Evolutionary conservation across 92 coral and sea anemone genomes (phyloP).

Genomic region (Palythoa grandis): DNA sequence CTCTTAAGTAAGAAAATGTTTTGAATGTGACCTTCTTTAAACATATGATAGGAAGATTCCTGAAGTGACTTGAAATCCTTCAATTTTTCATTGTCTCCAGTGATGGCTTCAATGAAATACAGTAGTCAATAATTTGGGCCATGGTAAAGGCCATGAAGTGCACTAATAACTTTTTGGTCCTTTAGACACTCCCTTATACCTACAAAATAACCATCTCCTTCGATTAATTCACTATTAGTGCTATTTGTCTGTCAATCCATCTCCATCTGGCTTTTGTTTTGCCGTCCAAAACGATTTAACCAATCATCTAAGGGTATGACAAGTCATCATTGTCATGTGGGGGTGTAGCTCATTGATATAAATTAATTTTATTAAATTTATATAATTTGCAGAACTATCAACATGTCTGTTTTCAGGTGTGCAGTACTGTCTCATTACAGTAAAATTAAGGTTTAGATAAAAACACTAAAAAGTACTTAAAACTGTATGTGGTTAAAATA

Average conservation of each 20-base stretch:
- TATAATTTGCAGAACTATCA: no score
- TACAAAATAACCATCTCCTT: background rate
- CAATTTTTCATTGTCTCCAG: conserved; percentile 23
- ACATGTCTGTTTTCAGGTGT: no score
- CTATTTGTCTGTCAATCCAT: background rate
- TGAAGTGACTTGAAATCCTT: conserved; percentile 39
- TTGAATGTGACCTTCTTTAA: conserved; percentile 31
- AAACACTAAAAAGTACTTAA: no score
- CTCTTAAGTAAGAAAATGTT: background rate
- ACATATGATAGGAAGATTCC: conserved; percentile 27
- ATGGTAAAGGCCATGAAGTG: conserved; percentile 6
- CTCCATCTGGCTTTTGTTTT: background rate
- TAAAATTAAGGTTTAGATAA: no score
- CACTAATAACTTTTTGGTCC: background rate
- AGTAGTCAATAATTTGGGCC: background rate
- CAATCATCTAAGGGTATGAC: no score
- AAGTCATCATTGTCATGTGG: no score
- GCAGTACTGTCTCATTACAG: no score
- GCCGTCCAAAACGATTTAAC: background rate
- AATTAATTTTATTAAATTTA: no score
- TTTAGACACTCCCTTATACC: background rate
- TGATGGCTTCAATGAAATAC: background rate
- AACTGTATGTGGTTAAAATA: no score
- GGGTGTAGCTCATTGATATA: no score
- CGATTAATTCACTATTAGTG: no score